Base-by-base conservation (phyloP, 2,797 vertebrate species). In the Aphelocoma californica region DNA sequence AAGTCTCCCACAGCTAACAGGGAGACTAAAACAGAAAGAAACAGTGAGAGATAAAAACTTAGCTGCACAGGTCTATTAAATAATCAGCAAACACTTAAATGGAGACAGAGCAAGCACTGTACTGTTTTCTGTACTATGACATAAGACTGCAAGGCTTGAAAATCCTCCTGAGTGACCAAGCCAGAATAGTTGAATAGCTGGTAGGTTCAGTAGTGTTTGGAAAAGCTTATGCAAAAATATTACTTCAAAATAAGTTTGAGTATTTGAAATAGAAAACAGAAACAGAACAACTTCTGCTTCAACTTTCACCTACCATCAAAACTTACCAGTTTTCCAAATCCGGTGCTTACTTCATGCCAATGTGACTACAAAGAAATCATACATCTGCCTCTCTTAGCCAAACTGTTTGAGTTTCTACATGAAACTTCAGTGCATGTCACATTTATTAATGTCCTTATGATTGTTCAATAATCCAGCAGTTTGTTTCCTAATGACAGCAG, bases 401-500 rank as follows among this genome's bases (percentile, higher is more conserved):
- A 73, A 81, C 54, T 88, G 71, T 69, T 44, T 83, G 89, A 56
- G 57, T 25, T 92, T 86, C 85, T 72, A 83, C 31, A 60, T 85
- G 51, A 87, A 91, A 94, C 85, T 91, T 78, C 71, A 95, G 86
- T 78, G 93, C 86, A 53, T 17, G n/a, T 92, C 86, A 79, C 69
- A 44, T 92, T 95, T 94, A 85, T 61, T 36, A 93, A 91, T 1
- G 50, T 89, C 93, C 67, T 88, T 73, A 58, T 5, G 96, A 97
- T 84, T 95, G 94, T 94, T 96, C 93, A 88, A 29, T 66, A 95
- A 77, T 97, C 89, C 92, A 95, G 97, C 97, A 97, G 48, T 94
- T 93, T 86, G 75, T 88, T 95, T 95, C 82, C 90, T 71, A 94
- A 93, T 31, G 32, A 97, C 90, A 75, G 60, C 95, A 92, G 78